Percentiles rank a stretch among this genome's conserved stretches.
Conservation (phyloP, 2,888 invertebrate species). For the Balanococcus diminutus region DNA sequence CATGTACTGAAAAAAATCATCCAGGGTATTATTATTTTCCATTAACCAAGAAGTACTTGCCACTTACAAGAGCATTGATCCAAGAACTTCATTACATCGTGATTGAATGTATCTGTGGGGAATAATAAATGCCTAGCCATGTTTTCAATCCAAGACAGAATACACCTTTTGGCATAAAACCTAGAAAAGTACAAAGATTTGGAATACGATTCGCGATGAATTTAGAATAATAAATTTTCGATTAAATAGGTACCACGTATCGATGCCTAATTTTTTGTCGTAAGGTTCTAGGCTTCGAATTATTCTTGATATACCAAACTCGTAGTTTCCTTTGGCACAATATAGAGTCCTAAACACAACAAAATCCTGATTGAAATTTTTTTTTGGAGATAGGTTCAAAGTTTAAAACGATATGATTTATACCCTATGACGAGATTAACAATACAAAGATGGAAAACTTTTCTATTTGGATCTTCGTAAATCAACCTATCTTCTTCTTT, state of each 20-base stretch:
- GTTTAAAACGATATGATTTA: slow-evolving; percentile 34
- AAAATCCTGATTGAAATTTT: not conserved
- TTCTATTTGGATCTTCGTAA: slow-evolving; percentile 90
- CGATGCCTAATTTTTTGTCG: slow-evolving; percentile 92
- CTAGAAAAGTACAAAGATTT: slow-evolving; percentile 58
- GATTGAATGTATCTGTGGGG: slow-evolving; percentile 82
- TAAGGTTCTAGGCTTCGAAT: slow-evolving; percentile 96
- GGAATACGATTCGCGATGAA: not conserved
- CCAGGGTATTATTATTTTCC: not conserved
- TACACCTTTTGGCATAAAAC: slow-evolving; percentile 94
- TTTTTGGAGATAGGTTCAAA: too few species aligned
- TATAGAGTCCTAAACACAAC: slow-evolving; percentile 78
- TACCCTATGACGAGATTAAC: slow-evolving; percentile 97
- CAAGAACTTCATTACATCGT: slow-evolving; percentile 86
- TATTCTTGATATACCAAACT: slow-evolving; percentile 96
- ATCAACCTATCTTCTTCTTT: slow-evolving; percentile 94
- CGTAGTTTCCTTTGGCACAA: slow-evolving; percentile 98
- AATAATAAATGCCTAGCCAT: slow-evolving; percentile 88
- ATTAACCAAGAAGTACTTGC: not conserved
- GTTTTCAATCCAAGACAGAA: slow-evolving; percentile 90
- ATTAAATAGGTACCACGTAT: slow-evolving; percentile 77
- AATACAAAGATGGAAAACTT: slow-evolving; percentile 94
- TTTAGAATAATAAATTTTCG: too few species aligned
- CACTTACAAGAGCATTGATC: slow-evolving; percentile 82
- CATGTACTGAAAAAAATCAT: slow-evolving; percentile 70